Evolutionary conservation across 2,888 invertebrate species (phyloP), one percentile per base, ranked within the genome.

Genomic region (Notodonta dromedarius): DNA sequence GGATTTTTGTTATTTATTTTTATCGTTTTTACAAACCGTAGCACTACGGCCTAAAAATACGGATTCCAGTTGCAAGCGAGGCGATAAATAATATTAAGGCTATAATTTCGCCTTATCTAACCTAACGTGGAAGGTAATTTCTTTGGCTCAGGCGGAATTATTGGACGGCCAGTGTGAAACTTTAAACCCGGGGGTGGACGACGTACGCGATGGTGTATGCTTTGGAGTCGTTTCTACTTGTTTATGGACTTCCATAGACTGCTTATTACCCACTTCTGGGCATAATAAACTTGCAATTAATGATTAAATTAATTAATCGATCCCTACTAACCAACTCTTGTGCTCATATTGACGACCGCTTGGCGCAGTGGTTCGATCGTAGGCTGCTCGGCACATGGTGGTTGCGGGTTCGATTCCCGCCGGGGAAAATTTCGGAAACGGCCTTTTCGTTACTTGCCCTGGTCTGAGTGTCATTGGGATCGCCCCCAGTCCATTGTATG

Each of bases 101-200:
- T 84, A 83, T 82, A 86, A 85, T 85, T 85, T 74, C 76, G 56
- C 76, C 81, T 83, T 86, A 85, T 85, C 85, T 78, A 69, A 69
- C 73, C 50, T 51, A 51, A 35, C 58, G 62, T 44, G 32, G 60
- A 62, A 80, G 68, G 86, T 78, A 82, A 86, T 86, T 87, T 86
- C 86, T 87, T 86, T 84, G 74, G 80, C 69, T 67, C 72, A 7
- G 67, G 80, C 76, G 70, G 83, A 87, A 84, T 86, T 87, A 86
- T 82, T 80, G 79, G 76, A 81, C 71, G 72, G 63, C 65, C 68
- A 62, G 77, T 70, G 80, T 70, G 82, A 78, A 85, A 85, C 82
- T 65, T 77, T 77, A 85, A 80, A 81, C 83, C 83, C 76, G 58
- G n/a, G 44, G 61, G 12, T 62, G 42, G 62, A 54, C 51, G 5